Conservation (phyloP, 1,140 invertebrate species). For the Drosophila tsacasi region DNA sequence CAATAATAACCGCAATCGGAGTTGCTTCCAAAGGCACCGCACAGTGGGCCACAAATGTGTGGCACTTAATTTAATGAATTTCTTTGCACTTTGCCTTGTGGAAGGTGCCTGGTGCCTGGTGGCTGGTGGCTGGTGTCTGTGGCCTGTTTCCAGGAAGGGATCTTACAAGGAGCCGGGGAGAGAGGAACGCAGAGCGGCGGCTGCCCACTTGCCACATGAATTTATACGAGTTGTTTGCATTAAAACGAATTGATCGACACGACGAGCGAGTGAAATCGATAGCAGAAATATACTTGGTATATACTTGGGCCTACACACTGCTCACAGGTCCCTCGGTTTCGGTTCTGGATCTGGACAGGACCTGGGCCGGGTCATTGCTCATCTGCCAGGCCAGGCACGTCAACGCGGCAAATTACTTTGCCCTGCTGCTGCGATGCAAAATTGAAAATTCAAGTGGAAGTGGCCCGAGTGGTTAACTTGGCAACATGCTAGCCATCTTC, state of each 20-base stretch:
- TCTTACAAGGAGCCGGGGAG: not conserved
- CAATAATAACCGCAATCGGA: constrained; percentile 61
- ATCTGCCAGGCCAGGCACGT: constrained; percentile 81
- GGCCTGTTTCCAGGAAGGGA: constrained; percentile 36
- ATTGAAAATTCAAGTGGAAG: constrained; percentile 77
- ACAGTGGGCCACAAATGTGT: constrained; percentile 80
- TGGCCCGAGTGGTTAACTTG: constrained; percentile 71
- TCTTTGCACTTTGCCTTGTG: constrained; percentile 79
- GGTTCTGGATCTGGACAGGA: constrained; percentile 2
- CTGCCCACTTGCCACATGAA: constrained; percentile 73
- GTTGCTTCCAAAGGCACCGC: constrained; percentile 50
- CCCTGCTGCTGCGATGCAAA: constrained; percentile 74
- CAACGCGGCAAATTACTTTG: constrained; percentile 81
- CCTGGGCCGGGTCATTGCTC: constrained; percentile 69
- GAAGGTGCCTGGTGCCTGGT: not conserved
- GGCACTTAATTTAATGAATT: constrained; percentile 83
- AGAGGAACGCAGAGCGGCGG: constrained; percentile 17
- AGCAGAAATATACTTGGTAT: constrained; percentile 31
- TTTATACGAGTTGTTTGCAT: constrained; percentile 84
- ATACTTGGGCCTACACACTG: not conserved
- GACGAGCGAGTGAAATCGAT: constrained; percentile 61
- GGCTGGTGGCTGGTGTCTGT: not conserved
- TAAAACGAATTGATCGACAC: constrained; percentile 83
- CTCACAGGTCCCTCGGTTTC: not conserved
- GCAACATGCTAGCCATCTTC: constrained; percentile 70